Conservation (phyloP, 2,888 invertebrate species). For the Odontothrips loti region DNA sequence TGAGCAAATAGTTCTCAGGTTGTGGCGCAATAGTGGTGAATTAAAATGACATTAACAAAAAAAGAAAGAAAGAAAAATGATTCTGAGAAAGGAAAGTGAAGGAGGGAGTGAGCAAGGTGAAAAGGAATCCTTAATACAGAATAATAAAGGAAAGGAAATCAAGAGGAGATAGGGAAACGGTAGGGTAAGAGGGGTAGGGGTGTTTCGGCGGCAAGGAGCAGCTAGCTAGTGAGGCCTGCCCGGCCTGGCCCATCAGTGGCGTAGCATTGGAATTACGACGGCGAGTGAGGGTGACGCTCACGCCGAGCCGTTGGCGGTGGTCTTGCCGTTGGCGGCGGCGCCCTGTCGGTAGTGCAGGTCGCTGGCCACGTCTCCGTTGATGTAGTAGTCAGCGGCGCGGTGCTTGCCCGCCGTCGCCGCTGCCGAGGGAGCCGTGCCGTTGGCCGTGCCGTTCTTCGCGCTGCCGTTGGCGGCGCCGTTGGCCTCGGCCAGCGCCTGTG, state of each 20-base stretch:
- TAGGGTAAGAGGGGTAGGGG: neutral
- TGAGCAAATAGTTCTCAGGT: slow-evolving; percentile 21
- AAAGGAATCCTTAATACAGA: too few relatives aligned
- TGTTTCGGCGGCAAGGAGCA: neutral
- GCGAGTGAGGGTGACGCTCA: neutral
- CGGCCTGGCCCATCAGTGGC: neutral
- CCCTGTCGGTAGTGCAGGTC: neutral
- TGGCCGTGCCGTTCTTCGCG: neutral
- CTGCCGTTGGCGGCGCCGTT: neutral
- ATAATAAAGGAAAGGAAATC: neutral
- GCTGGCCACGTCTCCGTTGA: slow-evolving; percentile 14
- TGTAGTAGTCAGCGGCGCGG: slow-evolving; percentile 11
- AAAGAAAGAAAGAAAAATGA: too few relatives aligned
- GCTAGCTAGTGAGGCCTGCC: neutral
- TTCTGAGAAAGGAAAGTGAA: neutral
- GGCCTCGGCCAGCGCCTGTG: neutral
- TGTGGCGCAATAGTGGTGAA: neutral
- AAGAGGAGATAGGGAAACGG: neutral
- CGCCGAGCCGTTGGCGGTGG: slow-evolving; percentile 13
- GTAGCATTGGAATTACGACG: neutral
- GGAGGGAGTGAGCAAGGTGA: neutral
- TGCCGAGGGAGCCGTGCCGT: neutral
- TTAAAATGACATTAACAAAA: neutral
- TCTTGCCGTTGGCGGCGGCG: slow-evolving; percentile 1
- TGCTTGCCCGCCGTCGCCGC: neutral